These are phyloP conservation scores for Keiferia lycopersicella DNA, from an alignment of 2,888 invertebrate species.

Conservation along the genomic window DNA sequence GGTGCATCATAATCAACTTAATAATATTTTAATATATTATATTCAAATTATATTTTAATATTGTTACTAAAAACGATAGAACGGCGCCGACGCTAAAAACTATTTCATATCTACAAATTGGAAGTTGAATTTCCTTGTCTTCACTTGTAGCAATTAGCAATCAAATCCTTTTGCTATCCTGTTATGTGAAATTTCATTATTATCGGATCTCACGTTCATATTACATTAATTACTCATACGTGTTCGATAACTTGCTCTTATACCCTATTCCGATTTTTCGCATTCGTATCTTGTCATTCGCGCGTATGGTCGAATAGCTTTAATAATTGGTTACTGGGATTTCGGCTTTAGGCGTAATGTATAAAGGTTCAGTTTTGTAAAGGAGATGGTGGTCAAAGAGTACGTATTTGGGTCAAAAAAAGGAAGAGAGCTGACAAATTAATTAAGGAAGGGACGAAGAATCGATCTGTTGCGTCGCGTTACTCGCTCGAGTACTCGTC, in stretches of 20 bases:
- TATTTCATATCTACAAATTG: background rate
- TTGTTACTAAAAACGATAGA: too few relatives aligned
- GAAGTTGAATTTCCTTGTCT: slow-evolving; percentile 7
- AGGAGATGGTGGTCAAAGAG: slow-evolving; percentile 7
- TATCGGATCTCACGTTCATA: slow-evolving; percentile 28
- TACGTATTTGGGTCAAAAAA: slow-evolving; percentile 36
- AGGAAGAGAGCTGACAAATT: slow-evolving; percentile 59
- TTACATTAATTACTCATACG: background rate
- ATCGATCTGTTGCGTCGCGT: slow-evolving; percentile 69
- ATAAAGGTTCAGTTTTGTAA: background rate
- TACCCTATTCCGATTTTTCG: slow-evolving; percentile 38
- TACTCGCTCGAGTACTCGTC: slow-evolving; percentile 61
- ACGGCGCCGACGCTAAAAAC: background rate
- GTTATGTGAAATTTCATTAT: background rate
- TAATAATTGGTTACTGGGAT: background rate
- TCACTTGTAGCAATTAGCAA: slow-evolving; percentile 20
- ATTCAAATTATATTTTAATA: too few relatives aligned
- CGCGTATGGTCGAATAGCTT: slow-evolving; percentile 44
- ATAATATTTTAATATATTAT: too few relatives aligned
- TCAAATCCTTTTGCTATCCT: slow-evolving; percentile 9
- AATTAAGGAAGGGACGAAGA: slow-evolving; percentile 56
- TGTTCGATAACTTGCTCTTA: background rate
- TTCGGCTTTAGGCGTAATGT: background rate
- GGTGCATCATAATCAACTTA: too few relatives aligned
- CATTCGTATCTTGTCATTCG: slow-evolving; percentile 47